Percentiles rank a stretch among this genome's conserved stretches.
These are phyloP conservation scores for Calyptomena viridis DNA, from an alignment of 2,113 vertebrate genomes.

Conservation along the genomic window DNA sequence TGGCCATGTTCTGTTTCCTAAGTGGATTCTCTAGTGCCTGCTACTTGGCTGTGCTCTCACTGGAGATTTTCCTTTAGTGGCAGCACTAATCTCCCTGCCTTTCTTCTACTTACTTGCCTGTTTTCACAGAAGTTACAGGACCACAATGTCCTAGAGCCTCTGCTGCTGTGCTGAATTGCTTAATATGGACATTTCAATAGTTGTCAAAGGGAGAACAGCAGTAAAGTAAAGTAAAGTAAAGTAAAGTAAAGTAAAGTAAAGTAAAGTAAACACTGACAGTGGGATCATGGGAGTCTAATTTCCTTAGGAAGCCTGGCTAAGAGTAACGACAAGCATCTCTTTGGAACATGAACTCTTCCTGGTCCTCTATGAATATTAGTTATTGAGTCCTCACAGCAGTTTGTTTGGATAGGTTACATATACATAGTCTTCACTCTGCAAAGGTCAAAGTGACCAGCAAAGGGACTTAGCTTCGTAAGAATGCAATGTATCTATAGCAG, in stretches of 20 bases:
- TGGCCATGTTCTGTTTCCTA: neutral
- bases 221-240: too few relatives aligned
- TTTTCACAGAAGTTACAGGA: neutral
- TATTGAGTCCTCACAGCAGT: neutral
- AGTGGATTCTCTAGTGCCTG: neutral
- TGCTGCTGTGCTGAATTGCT: neutral
- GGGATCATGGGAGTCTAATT: neutral
- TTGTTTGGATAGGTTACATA: neutral
- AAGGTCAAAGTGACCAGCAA: neutral
- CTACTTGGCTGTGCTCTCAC: neutral
- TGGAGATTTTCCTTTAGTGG: neutral
- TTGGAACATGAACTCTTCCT: neutral
- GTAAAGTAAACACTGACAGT: neutral
- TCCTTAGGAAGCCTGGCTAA: neutral
- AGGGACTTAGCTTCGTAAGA: neutral
- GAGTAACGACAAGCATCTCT: neutral
- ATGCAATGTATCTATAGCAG: neutral
- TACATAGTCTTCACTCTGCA: neutral
- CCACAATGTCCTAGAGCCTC: neutral
- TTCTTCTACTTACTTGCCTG: neutral
- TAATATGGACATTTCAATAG: neutral
- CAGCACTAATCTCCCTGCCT: neutral
- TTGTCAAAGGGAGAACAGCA: neutral
- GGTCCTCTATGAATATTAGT: neutral
- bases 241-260: too few relatives aligned